Evolutionary conservation across 1,140 invertebrate genomes (phyloP).

Genomic region (Chironomus tepperi): DNA sequence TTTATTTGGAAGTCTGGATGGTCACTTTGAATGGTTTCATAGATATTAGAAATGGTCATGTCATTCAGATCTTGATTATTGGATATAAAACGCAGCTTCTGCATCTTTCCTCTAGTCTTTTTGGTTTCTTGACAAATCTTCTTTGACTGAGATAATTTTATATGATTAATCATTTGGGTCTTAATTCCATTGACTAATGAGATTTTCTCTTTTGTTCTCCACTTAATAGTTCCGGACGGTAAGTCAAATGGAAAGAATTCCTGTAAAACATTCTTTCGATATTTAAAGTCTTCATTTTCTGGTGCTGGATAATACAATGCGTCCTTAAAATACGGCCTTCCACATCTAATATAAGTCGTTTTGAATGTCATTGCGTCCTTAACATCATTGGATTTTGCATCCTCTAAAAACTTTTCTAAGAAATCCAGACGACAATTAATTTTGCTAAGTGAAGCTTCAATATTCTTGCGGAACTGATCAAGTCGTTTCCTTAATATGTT

Average conservation of each 20-base stretch:
- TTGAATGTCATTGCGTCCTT: background rate
- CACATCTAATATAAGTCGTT: conserved; percentile 31
- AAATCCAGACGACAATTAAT: background rate
- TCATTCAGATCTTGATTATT: conserved; percentile 26
- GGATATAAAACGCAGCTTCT: conserved; percentile 23
- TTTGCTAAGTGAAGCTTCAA: background rate
- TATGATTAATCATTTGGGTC: conserved; percentile 31
- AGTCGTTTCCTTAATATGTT: background rate
- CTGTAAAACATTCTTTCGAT: conserved; percentile 27
- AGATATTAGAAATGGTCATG: conserved; percentile 22
- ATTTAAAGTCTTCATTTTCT: conserved; percentile 35
- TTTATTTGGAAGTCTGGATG: conserved; percentile 33
- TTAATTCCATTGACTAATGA: conserved; percentile 35
- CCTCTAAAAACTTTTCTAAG: background rate
- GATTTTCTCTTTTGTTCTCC: conserved; percentile 35
- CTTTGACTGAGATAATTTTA: background rate
- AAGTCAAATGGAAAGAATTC: conserved; percentile 39
- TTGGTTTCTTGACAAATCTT: conserved; percentile 22
- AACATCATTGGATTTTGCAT: background rate
- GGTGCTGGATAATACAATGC: conserved; percentile 27
- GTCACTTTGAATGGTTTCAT: background rate
- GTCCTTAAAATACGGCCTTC: conserved; percentile 35
- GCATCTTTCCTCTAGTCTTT: conserved; percentile 27
- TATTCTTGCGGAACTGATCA: background rate
- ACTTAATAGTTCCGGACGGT: conserved; percentile 30